These are phyloP conservation scores for Lagorchestes hirsutus DNA, from an alignment of 2,797 vertebrate species.

Conservation along the genomic window DNA sequence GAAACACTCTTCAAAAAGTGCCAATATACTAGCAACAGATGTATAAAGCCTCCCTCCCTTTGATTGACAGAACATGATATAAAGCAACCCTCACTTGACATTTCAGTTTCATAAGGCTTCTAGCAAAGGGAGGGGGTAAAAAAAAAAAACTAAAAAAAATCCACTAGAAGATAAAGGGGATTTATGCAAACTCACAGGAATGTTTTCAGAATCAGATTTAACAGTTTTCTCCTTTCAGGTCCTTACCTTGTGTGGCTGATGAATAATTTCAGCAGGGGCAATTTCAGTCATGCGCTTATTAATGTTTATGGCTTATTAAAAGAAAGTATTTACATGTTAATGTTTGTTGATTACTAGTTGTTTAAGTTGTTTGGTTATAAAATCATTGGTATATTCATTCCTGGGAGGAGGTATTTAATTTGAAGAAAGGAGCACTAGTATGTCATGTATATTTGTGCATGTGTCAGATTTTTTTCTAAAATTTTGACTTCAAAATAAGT, in stretches of 20 bases:
- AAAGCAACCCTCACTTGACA: slow-evolving; percentile 97
- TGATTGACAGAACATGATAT: slow-evolving; percentile 97
- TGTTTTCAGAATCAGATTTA: slow-evolving; percentile 81
- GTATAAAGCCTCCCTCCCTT: slow-evolving; percentile 89
- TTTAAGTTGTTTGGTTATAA: slow-evolving; percentile 74
- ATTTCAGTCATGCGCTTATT: slow-evolving; percentile 78
- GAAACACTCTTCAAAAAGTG: slow-evolving; percentile 94
- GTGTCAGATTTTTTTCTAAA: slow-evolving; percentile 43
- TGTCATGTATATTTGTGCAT: slow-evolving; percentile 50
- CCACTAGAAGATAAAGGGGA: slow-evolving; percentile 90
- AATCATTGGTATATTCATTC: slow-evolving; percentile 78
- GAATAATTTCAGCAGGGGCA: slow-evolving; percentile 74
- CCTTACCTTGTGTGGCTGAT: slow-evolving; percentile 66
- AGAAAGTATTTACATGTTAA: slow-evolving; percentile 78
- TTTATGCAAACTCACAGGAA: slow-evolving; percentile 89
- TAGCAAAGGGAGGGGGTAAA: slow-evolving; percentile 86
- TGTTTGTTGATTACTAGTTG: slow-evolving; percentile 76
- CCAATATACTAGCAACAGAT: slow-evolving; percentile 96
- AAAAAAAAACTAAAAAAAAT: slow-evolving; percentile 83
- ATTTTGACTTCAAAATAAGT: slow-evolving; percentile 78
- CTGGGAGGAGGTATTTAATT: slow-evolving; percentile 77
- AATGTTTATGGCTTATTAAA: slow-evolving; percentile 79
- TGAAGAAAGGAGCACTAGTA: slow-evolving; percentile 34
- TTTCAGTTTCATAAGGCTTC: slow-evolving; percentile 96
- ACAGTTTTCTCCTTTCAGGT: slow-evolving; percentile 75